These are phyloP conservation scores for Mastacembelus armatus DNA, from an alignment of 2,797 vertebrate genomes.

Conservation along the genomic window DNA sequence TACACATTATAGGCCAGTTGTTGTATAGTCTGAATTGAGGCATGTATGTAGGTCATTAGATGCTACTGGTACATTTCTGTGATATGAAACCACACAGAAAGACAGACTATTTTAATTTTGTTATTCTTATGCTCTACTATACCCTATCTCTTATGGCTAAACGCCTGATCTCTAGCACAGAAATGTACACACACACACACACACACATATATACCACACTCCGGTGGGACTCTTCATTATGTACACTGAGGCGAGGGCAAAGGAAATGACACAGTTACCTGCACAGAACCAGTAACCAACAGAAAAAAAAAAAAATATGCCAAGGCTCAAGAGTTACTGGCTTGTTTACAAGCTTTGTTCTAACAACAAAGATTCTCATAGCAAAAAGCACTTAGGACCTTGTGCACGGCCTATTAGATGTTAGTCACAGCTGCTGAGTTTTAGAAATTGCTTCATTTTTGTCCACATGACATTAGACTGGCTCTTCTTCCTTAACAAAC, in stretches of 20 bases:
- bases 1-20: not conserved
- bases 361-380: constrained; percentile 62
- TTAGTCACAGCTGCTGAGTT: constrained; percentile 77
- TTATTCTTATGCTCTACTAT: not conserved
- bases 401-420: constrained; percentile 68
- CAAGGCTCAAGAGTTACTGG: constrained; percentile 38
- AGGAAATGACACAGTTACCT: constrained; percentile 25
- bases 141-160: constrained; percentile 10
- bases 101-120: not conserved
- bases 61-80: too few relatives aligned
- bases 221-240: constrained; percentile 36
- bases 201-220: not conserved
- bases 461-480: constrained; percentile 62
- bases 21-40: too few relatives aligned
- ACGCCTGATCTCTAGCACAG: too few relatives aligned
- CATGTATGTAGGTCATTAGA: too few relatives aligned
- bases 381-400: constrained; percentile 56
- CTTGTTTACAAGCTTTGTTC: constrained; percentile 72
- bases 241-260: constrained; percentile 15
- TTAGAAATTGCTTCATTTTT: constrained; percentile 78
- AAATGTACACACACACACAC: constrained; percentile 5
- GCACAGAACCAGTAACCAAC: constrained; percentile 5
- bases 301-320: constrained; percentile 14
- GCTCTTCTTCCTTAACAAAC: constrained; percentile 74
- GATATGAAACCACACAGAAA: too few relatives aligned